Percentiles rank a stretch among this genome's conserved stretches.
Evolutionary conservation across 2,888 invertebrate genomes (phyloP).

Genomic region (Dione juno): DNA sequence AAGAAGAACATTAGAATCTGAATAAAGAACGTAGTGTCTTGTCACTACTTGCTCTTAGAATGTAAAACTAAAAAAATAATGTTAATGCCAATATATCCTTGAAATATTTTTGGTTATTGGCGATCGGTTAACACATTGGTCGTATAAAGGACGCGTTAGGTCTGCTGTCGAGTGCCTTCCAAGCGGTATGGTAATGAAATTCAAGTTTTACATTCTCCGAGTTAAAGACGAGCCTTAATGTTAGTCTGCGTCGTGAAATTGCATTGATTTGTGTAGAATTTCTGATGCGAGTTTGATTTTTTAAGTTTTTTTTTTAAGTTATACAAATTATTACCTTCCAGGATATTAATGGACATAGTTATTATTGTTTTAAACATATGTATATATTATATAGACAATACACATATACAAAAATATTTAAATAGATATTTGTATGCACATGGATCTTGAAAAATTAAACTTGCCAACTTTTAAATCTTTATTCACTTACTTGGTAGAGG

Average conservation of each 20-base stretch:
- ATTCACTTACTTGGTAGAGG: too few species aligned
- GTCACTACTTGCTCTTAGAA: too few species aligned
- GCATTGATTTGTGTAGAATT: conserved; percentile 42
- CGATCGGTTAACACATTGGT: not conserved
- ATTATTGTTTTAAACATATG: too few species aligned
- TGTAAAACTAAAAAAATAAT: not conserved
- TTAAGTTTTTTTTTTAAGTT: not conserved
- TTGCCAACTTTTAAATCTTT: too few species aligned
- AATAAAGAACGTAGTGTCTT: too few species aligned
- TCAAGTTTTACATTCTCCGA: conserved; percentile 70
- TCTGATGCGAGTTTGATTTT: not conserved
- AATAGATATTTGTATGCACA: too few species aligned
- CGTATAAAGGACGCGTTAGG: conserved; percentile 45
- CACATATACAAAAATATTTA: too few species aligned
- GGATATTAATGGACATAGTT: too few species aligned
- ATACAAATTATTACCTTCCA: too few species aligned
- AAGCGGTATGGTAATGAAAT: conserved; percentile 75
- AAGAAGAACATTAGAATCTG: too few species aligned
- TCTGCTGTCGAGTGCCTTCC: conserved; percentile 66
- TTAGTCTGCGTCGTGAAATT: conserved; percentile 74
- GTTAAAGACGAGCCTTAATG: conserved; percentile 77
- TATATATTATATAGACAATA: too few species aligned
- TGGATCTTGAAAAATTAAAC: too few species aligned
- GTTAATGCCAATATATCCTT: not conserved
- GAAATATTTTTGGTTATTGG: not conserved